Evolutionary conservation across 2,888 invertebrate species (phyloP), one percentile per base, ranked within the genome.

Genomic region (Trissolcus japonicus): DNA sequence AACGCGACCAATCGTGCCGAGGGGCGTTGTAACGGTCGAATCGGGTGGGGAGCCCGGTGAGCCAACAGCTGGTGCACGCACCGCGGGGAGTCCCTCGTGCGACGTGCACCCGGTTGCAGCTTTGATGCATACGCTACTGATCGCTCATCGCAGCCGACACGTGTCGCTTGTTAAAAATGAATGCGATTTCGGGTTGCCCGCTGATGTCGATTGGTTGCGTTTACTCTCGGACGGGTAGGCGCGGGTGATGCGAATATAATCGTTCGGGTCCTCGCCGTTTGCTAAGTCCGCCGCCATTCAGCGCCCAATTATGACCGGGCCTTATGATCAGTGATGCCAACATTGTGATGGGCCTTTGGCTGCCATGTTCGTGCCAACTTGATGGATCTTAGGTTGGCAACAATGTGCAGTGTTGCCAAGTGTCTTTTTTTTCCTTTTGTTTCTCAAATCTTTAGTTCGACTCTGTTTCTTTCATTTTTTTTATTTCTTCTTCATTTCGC

Each of bases 41-140:
- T 40, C 41, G 51, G 53, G 77, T 65, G 29, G 59, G 72, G 43
- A 65, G 56, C 46, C 72, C 59, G 62, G 56, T 74, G 75, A 80
- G 79, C 74, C 80, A 75, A 79, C 74, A 67, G 82, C 54, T 81
- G 84, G 80, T 82, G 80, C 81, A 80, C 80, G 82, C 79, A 78
- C 82, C 67, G 81, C 80, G 82, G 85, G 85, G 85, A 85, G 86
- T 86, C 82, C 83, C 56, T 80, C 82, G 82, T 82, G 84, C 81
- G 81, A 80, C 82, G 84, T 82, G 84, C 82, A 82, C 78, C 80
- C 80, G 80, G 84, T 82, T 83, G 83, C 85, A 81, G 80, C 83
- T 35, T 69, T 79, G 81, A 85, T 83, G 82, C 82, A 80, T 80
- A 80, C 82, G 82, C 74, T 78, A 81, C 81, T 81, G 82, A 80